Evolutionary conservation across 1,140 invertebrate species (phyloP).

Genomic region (Augochlora pura): DNA sequence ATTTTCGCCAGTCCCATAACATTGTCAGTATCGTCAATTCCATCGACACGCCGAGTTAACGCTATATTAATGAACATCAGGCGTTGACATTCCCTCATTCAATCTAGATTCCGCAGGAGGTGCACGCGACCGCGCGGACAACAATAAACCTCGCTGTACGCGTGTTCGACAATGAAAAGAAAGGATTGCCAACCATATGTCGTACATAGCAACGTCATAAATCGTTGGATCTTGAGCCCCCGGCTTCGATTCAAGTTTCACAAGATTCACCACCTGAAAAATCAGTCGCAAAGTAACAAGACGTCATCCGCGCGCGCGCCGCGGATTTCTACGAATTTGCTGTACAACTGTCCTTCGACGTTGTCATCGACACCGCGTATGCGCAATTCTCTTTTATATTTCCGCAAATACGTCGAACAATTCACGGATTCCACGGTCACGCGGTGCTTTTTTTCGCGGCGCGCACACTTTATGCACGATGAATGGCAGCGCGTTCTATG

Average conservation of each 20-base stretch:
- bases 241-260: conserved; percentile 12
- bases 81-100: neutral
- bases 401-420: neutral
- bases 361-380: neutral
- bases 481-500: no score
- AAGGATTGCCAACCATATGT: conserved; percentile 32
- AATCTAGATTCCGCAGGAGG: neutral
- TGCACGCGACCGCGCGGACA: neutral
- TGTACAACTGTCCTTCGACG: neutral
- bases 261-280: no score
- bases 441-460: no score
- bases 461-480: no score
- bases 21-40: no score
- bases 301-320: neutral
- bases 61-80: neutral
- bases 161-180: conserved; percentile 32
- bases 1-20: no score
- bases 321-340: neutral
- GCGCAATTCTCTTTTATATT: neutral
- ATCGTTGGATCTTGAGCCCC: conserved; percentile 24
- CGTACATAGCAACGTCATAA: conserved; percentile 13
- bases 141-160: conserved; percentile 26
- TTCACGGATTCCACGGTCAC: neutral
- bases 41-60: no score
- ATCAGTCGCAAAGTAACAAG: conserved; percentile 2